These are phyloP conservation scores for Chloroclysta siterata DNA, from an alignment of 2,888 invertebrate genomes.

Conservation along the genomic window DNA sequence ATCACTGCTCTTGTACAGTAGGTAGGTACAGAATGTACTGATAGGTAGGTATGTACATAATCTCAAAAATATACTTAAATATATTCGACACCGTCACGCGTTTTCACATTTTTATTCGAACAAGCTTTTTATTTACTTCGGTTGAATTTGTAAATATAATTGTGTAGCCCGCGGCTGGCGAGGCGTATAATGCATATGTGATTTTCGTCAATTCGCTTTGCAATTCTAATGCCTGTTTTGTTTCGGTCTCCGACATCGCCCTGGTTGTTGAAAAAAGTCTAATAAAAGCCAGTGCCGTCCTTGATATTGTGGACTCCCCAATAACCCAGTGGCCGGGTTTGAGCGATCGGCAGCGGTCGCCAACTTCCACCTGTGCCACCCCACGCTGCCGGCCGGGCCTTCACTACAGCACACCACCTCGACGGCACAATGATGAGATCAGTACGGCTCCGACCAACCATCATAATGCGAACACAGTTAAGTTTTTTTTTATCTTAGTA, in stretches of 20 bases:
- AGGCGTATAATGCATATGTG: conserved; percentile 63
- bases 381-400: background rate
- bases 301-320: conserved; percentile 56
- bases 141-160: conserved; percentile 72
- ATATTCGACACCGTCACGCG: conserved; percentile 38
- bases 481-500: background rate
- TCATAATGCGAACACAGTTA: conserved; percentile 3
- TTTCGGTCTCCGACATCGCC: conserved; percentile 48
- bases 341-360: background rate
- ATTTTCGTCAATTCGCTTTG: conserved; percentile 70
- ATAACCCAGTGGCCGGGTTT: conserved; percentile 70
- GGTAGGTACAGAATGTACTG: too few species aligned
- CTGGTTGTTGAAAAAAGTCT: conserved; percentile 44
- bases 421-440: background rate
- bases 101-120: conserved; percentile 48
- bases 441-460: background rate
- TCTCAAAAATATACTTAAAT: conserved; percentile 20
- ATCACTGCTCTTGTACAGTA: too few species aligned
- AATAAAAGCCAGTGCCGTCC: conserved; percentile 54
- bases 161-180: conserved; percentile 23
- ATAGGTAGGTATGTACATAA: background rate
- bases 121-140: conserved; percentile 48
- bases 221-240: conserved; percentile 64
- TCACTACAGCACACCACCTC: background rate
- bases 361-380: background rate